These are phyloP conservation scores for Motacilla tschutschensis DNA, from an alignment of 2,113 vertebrate species.

Conservation along the genomic window DNA sequence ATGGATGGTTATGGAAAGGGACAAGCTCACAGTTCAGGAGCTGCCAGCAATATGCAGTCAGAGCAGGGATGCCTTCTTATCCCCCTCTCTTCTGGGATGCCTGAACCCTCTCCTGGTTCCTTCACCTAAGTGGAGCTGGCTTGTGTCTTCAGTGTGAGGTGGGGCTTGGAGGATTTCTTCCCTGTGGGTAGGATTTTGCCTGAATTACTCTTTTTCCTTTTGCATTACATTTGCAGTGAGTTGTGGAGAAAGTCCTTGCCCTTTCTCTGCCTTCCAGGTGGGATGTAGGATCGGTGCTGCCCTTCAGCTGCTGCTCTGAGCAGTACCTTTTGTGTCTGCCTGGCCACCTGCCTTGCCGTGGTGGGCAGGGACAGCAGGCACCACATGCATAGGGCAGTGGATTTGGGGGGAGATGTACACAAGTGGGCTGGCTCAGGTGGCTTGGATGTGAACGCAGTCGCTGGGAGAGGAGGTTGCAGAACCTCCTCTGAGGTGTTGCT, in stretches of 20 bases:
- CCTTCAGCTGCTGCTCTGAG: background rate
- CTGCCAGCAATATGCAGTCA: background rate
- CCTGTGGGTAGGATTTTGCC: background rate
- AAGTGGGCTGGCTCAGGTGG: background rate
- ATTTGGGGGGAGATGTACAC: background rate
- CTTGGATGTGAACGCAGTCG: rapidly evolving
- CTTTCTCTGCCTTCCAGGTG: too few relatives aligned
- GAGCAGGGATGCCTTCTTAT: background rate
- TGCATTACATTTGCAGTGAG: background rate
- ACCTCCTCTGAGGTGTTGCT: background rate
- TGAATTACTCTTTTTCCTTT: background rate
- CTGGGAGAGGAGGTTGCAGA: background rate
- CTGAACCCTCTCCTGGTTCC: background rate
- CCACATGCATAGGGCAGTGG: rapidly evolving
- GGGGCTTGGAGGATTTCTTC: background rate
- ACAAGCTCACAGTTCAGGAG: background rate
- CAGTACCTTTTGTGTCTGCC: background rate
- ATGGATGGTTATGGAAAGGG: background rate
- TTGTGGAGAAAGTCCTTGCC: background rate
- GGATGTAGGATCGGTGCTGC: background rate
- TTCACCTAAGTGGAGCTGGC: background rate
- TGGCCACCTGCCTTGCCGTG: rapidly evolving
- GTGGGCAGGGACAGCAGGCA: background rate
- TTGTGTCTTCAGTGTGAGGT: background rate
- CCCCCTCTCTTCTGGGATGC: background rate